phyloP scores from a whole-genome alignment of 1,140 invertebrate species.

The Daktulosphaira vitifoliae region DNA sequence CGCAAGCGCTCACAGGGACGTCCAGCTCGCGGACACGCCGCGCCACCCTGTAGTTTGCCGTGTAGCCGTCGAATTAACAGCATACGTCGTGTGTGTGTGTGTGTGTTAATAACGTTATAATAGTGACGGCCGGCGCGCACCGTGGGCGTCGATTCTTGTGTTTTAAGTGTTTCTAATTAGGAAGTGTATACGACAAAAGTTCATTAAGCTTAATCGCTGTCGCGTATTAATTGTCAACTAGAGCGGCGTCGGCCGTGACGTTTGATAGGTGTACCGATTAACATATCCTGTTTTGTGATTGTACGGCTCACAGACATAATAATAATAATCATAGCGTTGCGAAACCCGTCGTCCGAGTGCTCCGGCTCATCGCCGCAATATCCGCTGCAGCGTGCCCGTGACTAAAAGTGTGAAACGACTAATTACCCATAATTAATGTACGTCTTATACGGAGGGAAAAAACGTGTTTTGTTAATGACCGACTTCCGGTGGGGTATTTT shows the following conservation, averaged over 20 bases:
- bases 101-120: conserved; percentile 1
- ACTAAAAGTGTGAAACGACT: conserved; percentile 34
- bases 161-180: conserved; percentile 24
- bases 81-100: too few relatives aligned
- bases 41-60: too few relatives aligned
- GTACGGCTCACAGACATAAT: too few relatives aligned
- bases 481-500: conserved; percentile 21
- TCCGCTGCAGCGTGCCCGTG: conserved; percentile 26
- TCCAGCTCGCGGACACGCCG: too few relatives aligned
- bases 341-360: not conserved
- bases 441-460: not conserved
- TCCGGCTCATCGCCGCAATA: conserved; percentile 21
- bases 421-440: conserved; percentile 30
- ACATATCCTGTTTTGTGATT: conserved; percentile 24
- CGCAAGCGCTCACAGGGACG: too few relatives aligned
- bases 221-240: too few relatives aligned
- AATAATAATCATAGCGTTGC: too few relatives aligned
- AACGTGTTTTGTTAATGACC: conserved; percentile 25
- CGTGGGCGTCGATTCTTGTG: conserved; percentile 7
- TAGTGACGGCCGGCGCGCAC: too few relatives aligned
- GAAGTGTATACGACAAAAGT: conserved; percentile 31
- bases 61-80: too few relatives aligned
- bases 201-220: not conserved
- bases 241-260: too few relatives aligned
- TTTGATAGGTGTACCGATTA: too few relatives aligned